phyloP scores from a whole-genome alignment of 2,797 vertebrate species.

The Pseudocheirus occidentalis region DNA sequence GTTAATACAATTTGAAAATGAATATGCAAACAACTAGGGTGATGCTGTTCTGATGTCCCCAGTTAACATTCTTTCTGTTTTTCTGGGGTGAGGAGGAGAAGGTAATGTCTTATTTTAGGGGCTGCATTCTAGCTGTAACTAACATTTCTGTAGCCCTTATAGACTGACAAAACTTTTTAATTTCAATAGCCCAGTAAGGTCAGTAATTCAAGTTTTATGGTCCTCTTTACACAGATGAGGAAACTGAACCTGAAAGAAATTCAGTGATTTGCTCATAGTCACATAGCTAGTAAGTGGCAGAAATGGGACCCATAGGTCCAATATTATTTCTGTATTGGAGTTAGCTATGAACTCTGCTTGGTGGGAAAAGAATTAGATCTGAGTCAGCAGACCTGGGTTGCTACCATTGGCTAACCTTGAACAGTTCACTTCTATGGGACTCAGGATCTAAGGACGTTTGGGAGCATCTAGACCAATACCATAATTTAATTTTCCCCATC shows the following conservation, averaged over 20 bases:
- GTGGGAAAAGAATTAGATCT: background rate
- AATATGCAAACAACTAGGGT: slow-evolving; percentile 56
- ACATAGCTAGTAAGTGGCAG: background rate
- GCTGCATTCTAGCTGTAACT: background rate
- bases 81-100: background rate
- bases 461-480: background rate
- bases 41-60: slow-evolving; percentile 63
- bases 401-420: background rate
- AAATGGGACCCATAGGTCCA: background rate
- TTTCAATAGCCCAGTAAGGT: background rate
- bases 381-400: background rate
- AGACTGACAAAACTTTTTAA: background rate
- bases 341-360: background rate
- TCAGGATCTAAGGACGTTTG: background rate
- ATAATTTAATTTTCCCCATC: background rate
- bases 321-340: background rate
- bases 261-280: background rate
- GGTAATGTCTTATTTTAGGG: background rate
- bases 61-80: slow-evolving; percentile 49
- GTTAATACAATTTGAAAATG: slow-evolving; percentile 66
- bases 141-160: background rate
- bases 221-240: background rate
- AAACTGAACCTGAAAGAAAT: background rate
- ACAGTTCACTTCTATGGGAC: background rate
- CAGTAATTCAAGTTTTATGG: background rate